These are phyloP conservation scores for Actinia tenebrosa DNA, from an alignment of 64 coral and sea anemone species.

Conservation along the genomic window DNA sequence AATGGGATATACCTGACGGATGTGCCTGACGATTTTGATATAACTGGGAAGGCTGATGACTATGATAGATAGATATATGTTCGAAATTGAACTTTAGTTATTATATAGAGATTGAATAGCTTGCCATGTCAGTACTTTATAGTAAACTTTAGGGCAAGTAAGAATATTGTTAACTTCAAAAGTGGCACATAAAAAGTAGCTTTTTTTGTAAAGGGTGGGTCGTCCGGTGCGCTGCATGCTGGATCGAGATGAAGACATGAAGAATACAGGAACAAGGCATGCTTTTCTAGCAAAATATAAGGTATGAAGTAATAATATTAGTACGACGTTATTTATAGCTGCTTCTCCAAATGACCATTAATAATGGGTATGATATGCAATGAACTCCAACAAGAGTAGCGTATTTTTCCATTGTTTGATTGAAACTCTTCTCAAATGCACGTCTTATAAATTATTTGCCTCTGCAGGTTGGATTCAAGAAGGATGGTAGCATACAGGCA, in stretches of 20 bases:
- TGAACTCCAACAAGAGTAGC: too few species aligned
- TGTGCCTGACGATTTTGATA: too few species aligned
- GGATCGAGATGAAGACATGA: conserved; percentile 92
- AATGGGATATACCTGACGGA: too few species aligned
- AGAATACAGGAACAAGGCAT: conserved; percentile 62
- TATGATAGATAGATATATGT: too few species aligned
- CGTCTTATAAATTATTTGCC: neutral
- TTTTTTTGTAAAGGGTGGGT: conserved; percentile 32
- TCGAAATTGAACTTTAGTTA: too few species aligned
- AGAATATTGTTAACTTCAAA: too few species aligned
- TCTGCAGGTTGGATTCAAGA: conserved; percentile 40
- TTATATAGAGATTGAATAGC: too few species aligned
- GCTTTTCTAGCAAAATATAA: conserved; percentile 75
- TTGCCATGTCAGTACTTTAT: too few species aligned
- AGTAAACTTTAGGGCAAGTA: neutral
- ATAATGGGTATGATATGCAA: neutral
- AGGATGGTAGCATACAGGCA: conserved; percentile 53
- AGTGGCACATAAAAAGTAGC: neutral
- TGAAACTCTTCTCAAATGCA: too few species aligned
- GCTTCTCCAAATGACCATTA: neutral
- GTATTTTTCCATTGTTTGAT: too few species aligned
- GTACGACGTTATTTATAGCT: too few species aligned
- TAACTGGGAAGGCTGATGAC: too few species aligned
- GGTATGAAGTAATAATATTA: conserved; percentile 17
- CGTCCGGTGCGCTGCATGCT: conserved; percentile 89